phyloP scores from a whole-genome alignment of 2,797 vertebrate species.

The Myotis myotis region DNA sequence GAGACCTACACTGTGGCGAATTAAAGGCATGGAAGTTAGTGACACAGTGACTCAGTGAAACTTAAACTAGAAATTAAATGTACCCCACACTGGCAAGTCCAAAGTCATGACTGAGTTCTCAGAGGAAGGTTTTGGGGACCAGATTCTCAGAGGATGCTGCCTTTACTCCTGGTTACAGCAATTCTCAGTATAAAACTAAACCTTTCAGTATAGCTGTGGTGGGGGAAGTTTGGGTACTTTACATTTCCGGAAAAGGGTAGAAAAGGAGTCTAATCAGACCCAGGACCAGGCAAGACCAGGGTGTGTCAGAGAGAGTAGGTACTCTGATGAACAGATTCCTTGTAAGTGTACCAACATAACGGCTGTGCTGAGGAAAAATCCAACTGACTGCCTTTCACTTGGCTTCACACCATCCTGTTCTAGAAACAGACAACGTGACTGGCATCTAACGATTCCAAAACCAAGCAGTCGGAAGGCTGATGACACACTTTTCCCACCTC shows the following conservation, averaged over 20 bases:
- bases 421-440: not conserved
- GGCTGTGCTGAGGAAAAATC: not conserved
- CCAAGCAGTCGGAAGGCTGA: not conserved
- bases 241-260: not conserved
- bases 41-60: not conserved
- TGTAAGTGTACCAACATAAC: not conserved
- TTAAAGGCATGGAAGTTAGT: not conserved
- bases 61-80: not conserved
- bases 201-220: not conserved
- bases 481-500: not conserved
- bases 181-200: constrained; percentile 8
- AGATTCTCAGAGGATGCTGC: not conserved
- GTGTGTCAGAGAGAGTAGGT: not conserved
- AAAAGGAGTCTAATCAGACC: not conserved
- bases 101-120: not conserved
- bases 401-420: not conserved
- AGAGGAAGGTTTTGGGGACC: not conserved
- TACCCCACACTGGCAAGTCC: not conserved
- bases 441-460: not conserved
- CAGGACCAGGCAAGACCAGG: not conserved
- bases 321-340: not conserved
- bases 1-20: not conserved
- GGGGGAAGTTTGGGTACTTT: not conserved
- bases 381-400: not conserved
- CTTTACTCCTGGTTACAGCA: not conserved